Conservation (phyloP, 2,797 vertebrate genomes). For the Urocyon cinereoargenteus region DNA sequence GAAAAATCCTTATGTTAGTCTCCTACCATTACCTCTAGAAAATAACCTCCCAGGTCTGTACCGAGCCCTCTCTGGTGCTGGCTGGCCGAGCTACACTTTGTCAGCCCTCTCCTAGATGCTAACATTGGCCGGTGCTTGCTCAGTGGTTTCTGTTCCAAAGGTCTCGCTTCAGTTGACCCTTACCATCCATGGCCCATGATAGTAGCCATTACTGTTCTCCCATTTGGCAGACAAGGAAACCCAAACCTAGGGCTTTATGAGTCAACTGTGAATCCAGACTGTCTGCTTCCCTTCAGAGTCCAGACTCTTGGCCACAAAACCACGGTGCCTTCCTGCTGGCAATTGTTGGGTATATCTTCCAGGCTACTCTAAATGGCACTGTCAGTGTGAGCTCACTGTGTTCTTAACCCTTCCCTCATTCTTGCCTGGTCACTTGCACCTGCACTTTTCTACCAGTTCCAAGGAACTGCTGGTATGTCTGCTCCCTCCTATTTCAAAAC, state of each 20-base stretch:
- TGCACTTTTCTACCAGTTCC: neutral
- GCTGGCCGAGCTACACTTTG: neutral
- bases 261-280: neutral
- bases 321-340: neutral
- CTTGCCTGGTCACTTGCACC: neutral
- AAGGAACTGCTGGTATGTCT: neutral
- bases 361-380: neutral
- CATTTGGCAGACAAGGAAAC: neutral
- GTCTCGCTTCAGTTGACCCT: neutral
- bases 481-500: neutral
- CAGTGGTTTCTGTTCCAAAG: neutral
- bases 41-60: neutral
- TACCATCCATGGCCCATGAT: neutral
- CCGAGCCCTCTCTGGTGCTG: neutral
- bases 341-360: neutral
- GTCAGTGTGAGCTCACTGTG: neutral
- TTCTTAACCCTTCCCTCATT: neutral
- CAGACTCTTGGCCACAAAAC: neutral
- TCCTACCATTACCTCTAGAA: neutral
- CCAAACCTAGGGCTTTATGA: neutral
- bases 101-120: accelerated
- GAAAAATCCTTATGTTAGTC: neutral
- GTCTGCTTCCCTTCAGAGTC: neutral
- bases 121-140: neutral
- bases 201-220: neutral